A percentile compares a stretch with the other conserved stretches of the same genome.
Conservation (phyloP, 2,888 invertebrate genomes). For the Uropetala carovei region DNA sequence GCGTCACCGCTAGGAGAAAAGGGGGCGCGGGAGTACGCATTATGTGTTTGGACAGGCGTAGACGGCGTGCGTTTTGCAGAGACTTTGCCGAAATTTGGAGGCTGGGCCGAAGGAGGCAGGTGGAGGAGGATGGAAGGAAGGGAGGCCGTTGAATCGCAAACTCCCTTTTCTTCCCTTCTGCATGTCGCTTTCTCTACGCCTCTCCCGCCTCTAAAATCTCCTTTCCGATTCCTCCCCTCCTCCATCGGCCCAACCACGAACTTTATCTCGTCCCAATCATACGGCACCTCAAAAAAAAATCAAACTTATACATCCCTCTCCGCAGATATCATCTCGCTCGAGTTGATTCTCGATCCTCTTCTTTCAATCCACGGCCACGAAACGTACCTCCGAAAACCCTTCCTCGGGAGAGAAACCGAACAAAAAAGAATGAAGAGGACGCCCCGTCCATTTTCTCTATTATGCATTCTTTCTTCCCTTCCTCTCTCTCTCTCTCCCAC, state of each 20-base stretch:
- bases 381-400: not conserved
- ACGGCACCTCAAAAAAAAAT: not conserved
- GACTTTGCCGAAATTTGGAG: not conserved
- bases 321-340: constrained; percentile 3
- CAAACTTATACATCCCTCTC: constrained; percentile 19
- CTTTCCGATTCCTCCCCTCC: not conserved
- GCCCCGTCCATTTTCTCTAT: not conserved
- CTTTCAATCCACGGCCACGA: not conserved
- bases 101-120: not conserved
- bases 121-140: not conserved
- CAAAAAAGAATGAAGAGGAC: not conserved
- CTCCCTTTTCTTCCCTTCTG: not conserved
- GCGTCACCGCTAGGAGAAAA: not conserved
- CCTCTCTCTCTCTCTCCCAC: not conserved
- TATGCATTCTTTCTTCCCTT: not conserved
- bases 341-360: not conserved
- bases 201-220: not conserved
- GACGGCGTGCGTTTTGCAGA: not conserved
- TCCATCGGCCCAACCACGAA: not conserved
- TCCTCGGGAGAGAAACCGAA: not conserved
- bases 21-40: not conserved
- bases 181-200: not conserved
- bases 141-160: not conserved
- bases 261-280: too few species aligned
- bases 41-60: constrained; percentile 26